Base-by-base conservation (phyloP, 2,888 invertebrate genomes). In the Toxonevra muliebris region DNA sequence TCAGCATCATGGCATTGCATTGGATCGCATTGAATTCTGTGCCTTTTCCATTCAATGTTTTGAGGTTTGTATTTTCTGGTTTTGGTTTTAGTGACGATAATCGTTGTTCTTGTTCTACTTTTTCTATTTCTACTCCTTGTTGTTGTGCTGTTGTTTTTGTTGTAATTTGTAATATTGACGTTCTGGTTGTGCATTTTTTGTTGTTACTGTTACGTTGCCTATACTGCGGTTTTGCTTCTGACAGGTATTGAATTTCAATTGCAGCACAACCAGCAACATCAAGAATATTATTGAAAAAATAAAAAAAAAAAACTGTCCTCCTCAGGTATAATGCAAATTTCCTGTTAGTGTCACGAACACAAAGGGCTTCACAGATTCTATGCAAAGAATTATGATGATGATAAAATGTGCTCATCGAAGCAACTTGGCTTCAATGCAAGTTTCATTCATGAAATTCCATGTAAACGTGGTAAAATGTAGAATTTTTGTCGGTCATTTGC, bases 161-260 rank as follows among this genome's bases (percentile, higher is more conserved):
- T 53, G 53, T 53, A n/a, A 17, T 19, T 8, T 48, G 48, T 15
- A 12, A 48, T 15, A 48, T n/a, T n/a, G 12, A 48, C 48, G 48
- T 15, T 5, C 2, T 8, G 8, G 48, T 8, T n/a, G 12, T 48
- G 8, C 15, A n/a, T 2, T 48, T 48, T n/a, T 15, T 48, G 48
- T 48, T 48, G 15, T 48, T 48, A 48, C 15, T 48, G 48, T 48
- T 15, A 48, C 2, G 19, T 53, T 17, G n/a, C n/a, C n/a, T n/a
- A n/a, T n/a, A n/a, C n/a, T n/a, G 19, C 17, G 53, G 53, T 53
- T 30, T 19, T 53, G 53, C 19, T 19, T 15, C 15, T 53, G 53
- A 53, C 53, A 53, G 53, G 17, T 19, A 53, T 53, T 53, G 53
- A 53, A 53, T 17, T 53, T 53, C 53, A 53, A 53, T 19, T 7